Conservation (phyloP, 2,797 vertebrate species). For the Acanthurus lineatus region DNA sequence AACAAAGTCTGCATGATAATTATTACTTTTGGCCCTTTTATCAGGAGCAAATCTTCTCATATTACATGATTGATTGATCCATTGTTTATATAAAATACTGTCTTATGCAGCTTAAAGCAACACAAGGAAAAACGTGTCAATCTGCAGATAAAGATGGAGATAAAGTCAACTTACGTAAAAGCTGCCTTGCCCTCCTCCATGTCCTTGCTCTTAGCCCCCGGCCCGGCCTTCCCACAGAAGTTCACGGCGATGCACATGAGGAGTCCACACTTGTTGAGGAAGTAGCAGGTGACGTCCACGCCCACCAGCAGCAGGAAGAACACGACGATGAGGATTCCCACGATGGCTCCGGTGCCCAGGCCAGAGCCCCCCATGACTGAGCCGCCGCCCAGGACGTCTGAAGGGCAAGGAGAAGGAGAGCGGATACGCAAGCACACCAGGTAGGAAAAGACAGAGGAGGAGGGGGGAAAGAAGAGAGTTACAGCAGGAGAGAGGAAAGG, state of each 20-base stretch:
- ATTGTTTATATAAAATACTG: too few relatives aligned
- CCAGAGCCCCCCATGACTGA: conserved; percentile 82
- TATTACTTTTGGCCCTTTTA: too few relatives aligned
- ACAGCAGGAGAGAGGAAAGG: conserved; percentile 40
- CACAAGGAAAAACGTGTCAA: too few relatives aligned
- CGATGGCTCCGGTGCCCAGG: conserved; percentile 94
- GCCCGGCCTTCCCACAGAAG: conserved; percentile 94
- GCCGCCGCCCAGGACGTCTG: conserved; percentile 83
- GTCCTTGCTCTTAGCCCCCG: conserved; percentile 95
- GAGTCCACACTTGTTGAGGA: conserved; percentile 98
- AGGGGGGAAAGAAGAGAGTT: conserved; percentile 35
- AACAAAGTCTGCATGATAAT: too few relatives aligned
- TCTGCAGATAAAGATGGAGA: too few relatives aligned
- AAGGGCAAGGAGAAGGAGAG: conserved; percentile 40
- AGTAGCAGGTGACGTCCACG: conserved; percentile 97
- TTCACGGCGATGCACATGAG: conserved; percentile 99
- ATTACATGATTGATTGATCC: too few relatives aligned
- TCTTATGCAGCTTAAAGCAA: too few relatives aligned
- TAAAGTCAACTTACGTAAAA: conserved; percentile 91
- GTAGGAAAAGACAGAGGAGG: conserved; percentile 14
- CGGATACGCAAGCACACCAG: conserved; percentile 53
- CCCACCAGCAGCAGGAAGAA: conserved; percentile 94
- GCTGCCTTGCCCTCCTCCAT: conserved; percentile 98
- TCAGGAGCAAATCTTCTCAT: too few relatives aligned
- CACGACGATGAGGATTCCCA: conserved; percentile 96